Base-by-base conservation (phyloP, 2,888 invertebrate genomes). In the Noctua janthina region DNA sequence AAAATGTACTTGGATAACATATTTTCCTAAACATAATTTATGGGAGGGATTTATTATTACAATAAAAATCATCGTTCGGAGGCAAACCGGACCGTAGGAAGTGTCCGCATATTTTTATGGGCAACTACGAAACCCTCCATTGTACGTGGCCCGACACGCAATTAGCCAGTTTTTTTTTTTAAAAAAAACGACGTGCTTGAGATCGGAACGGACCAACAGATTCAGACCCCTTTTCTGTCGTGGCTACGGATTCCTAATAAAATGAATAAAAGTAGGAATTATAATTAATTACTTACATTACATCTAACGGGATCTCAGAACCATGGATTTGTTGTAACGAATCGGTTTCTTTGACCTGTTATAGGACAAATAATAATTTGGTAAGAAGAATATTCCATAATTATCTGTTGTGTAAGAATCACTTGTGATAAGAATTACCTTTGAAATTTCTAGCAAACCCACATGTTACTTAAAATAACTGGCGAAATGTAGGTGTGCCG, bases 261-360 rank as follows among this genome's bases (percentile, higher is more conserved):
- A 43, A 43, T 46, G 7, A n/a, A 23, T 23, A 46, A 17, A 68
- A 49, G 17, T 8, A n/a, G 68, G 15, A 8, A 74, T 23, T 23
- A 20, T n/a, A 70, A 35, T 59, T 17, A 71, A 74, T 72, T 59
- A 91, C 95, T 91, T 89, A 95, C 95, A 90, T 59, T 86, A 90
- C 89, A 72, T 92, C 85, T 73, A 92, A 69, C 2, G 93, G 85
- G 4, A 86, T 76, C 17, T 90, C 87, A 8, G 87, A 79, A 54
- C 83, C 88, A 4, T 88, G 29, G 2, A 73, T 78, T 77, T 81
- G 82, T 74, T 91, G 87, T 29, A 95, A 72, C 15, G 90, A 89
- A 79, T 94, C 91, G 0, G 95, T 93, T 92, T 96, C 95, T 84
- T 94, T 95, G 20, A 95, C 89, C 96, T 95, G 82, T 43, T 88